These are phyloP conservation scores for Paralichthys olivaceus DNA, from an alignment of 2,113 vertebrate species.

Conservation along the genomic window DNA sequence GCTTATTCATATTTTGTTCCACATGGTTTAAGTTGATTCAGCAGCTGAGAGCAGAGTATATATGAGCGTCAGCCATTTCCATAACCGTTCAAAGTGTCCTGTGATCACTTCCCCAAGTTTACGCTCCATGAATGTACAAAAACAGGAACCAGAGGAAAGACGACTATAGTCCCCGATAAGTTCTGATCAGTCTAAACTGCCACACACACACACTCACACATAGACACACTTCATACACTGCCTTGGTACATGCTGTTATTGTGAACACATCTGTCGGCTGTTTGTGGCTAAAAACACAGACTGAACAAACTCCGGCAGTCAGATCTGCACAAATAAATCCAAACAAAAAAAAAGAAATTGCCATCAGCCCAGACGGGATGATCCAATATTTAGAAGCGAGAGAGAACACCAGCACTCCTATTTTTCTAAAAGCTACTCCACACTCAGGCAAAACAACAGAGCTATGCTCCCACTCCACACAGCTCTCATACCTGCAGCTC, in stretches of 20 bases:
- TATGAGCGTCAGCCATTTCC: neutral
- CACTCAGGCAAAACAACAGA: constrained; percentile 2
- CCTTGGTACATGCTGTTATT: neutral
- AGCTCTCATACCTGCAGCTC: constrained; percentile 1
- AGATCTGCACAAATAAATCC: constrained; percentile 17
- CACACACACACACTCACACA: neutral
- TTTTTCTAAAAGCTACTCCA: constrained; percentile 21
- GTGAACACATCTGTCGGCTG: constrained; percentile 15
- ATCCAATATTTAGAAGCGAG: constrained; percentile 4
- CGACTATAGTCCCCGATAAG: neutral
- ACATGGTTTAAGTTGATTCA: neutral
- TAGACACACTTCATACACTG: neutral
- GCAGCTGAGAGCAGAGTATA: neutral
- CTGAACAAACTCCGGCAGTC: constrained; percentile 32
- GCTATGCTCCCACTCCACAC: neutral
- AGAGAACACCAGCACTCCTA: neutral
- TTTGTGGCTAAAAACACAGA: constrained; percentile 24
- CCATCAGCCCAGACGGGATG: constrained; percentile 7
- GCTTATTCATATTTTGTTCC: neutral
- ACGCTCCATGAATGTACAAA: neutral
- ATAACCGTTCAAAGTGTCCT: neutral
- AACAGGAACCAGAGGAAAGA: neutral
- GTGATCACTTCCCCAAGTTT: neutral
- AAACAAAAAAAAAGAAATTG: neutral
- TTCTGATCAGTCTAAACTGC: constrained; percentile 5